Evolutionary conservation across 1,140 invertebrate species (phyloP).

Genomic region (Lysiphlebus fabarum): DNA sequence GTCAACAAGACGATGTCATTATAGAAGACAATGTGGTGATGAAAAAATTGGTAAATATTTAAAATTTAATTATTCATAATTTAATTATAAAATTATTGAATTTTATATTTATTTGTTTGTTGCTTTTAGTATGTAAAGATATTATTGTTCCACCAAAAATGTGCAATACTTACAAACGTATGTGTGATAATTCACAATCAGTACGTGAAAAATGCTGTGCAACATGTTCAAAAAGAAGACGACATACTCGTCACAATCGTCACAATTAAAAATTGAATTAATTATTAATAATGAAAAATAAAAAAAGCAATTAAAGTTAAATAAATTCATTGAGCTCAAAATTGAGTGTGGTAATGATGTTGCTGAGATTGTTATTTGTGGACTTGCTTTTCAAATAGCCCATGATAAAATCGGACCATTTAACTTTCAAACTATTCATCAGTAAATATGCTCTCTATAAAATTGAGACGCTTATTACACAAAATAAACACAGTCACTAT

Average conservation of each 20-base stretch:
- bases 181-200: slow-evolving; percentile 40
- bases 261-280: slow-evolving; percentile 23
- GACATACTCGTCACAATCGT: slow-evolving; percentile 40
- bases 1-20: slow-evolving; percentile 39
- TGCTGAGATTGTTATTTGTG: too few species aligned
- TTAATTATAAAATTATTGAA: slow-evolving; percentile 1
- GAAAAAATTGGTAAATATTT: slow-evolving; percentile 40
- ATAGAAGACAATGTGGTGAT: slow-evolving; percentile 37
- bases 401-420: too few species aligned
- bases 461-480: too few species aligned
- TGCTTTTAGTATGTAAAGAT: slow-evolving; percentile 39
- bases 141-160: slow-evolving; percentile 33
- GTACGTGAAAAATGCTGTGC: slow-evolving; percentile 44
- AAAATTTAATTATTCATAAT: slow-evolving; percentile 13
- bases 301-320: too few species aligned
- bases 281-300: too few species aligned
- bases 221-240: slow-evolving; percentile 39
- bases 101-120: slow-evolving; percentile 14
- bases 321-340: too few species aligned
- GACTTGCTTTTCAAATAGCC: too few species aligned
- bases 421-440: too few species aligned
- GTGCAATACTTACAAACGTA: slow-evolving; percentile 37
- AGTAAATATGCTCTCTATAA: too few species aligned
- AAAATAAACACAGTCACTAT: too few species aligned
- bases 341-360: too few species aligned